Evolutionary conservation across 2,113 vertebrate genomes (phyloP).

Genomic region (Empidonax alnorum): DNA sequence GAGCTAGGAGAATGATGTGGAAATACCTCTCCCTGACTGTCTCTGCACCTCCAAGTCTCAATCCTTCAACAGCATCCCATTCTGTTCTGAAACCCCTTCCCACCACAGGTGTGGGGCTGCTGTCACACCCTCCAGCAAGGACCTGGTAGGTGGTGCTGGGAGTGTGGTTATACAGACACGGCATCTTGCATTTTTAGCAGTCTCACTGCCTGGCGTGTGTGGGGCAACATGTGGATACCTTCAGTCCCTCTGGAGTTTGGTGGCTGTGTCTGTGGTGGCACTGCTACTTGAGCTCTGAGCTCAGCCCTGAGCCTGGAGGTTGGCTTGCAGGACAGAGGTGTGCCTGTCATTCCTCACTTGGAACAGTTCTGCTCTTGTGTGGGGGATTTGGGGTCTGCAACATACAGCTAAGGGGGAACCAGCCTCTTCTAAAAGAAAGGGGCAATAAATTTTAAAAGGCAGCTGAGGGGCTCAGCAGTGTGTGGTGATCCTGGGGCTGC

Average conservation of each 20-base stretch:
- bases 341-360: neutral
- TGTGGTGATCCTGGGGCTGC: neutral
- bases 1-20: neutral
- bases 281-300: neutral
- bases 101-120: neutral
- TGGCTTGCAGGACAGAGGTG: neutral
- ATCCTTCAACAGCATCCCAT: neutral
- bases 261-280: neutral
- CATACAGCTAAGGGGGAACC: neutral
- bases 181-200: neutral
- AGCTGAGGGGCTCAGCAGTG: neutral
- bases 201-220: neutral
- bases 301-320: neutral
- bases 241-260: neutral
- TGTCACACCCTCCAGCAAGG: neutral
- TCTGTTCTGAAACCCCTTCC: neutral
- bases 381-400: neutral
- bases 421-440: neutral
- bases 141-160: neutral
- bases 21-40: neutral
- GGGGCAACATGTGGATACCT: fast-evolving
- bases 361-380: neutral
- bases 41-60: neutral
- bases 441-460: neutral
- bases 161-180: neutral